These are phyloP conservation scores for Scaptomyza tumidula DNA, from an alignment of 2,888 invertebrate species.

Conservation along the genomic window DNA sequence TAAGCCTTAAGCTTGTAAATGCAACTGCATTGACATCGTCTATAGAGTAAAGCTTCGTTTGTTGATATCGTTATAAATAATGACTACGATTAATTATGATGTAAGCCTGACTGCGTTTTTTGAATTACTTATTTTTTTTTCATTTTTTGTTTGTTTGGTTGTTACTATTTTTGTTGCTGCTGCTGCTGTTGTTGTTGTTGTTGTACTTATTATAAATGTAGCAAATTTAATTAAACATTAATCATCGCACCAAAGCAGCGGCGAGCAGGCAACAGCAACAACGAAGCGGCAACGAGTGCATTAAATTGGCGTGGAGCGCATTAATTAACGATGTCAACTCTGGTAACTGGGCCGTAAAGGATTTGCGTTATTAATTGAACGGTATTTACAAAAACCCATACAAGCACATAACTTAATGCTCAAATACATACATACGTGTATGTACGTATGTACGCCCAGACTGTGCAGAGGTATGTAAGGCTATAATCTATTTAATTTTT, in stretches of 20 bases:
- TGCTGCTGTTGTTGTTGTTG: slow-evolving; percentile 31
- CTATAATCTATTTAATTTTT: neutral
- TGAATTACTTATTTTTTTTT: slow-evolving; percentile 11
- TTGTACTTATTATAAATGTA: slow-evolving; percentile 32
- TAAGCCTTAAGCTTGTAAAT: slow-evolving; percentile 6
- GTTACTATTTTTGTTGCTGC: neutral
- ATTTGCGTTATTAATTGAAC: slow-evolving; percentile 72
- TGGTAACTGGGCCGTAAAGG: slow-evolving; percentile 67
- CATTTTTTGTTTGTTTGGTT: slow-evolving; percentile 10
- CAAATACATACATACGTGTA: slow-evolving; percentile 4
- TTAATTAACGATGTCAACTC: slow-evolving; percentile 66
- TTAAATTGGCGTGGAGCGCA: slow-evolving; percentile 61
- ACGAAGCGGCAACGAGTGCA: slow-evolving; percentile 44
- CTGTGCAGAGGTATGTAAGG: neutral
- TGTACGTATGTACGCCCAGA: neutral
- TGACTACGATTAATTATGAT: slow-evolving; percentile 72
- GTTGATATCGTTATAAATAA: slow-evolving; percentile 72
- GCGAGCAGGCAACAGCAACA: slow-evolving; percentile 4
- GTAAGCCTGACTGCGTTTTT: slow-evolving; percentile 57
- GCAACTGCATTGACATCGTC: slow-evolving; percentile 12
- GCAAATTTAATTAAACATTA: slow-evolving; percentile 75
- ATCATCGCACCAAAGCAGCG: slow-evolving; percentile 50
- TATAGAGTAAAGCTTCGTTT: slow-evolving; percentile 13
- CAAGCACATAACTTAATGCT: slow-evolving; percentile 20
- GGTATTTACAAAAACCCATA: slow-evolving; percentile 31